phyloP scores from a whole-genome alignment of 2,113 vertebrate genomes.

The Himantopus leucocephalus region DNA sequence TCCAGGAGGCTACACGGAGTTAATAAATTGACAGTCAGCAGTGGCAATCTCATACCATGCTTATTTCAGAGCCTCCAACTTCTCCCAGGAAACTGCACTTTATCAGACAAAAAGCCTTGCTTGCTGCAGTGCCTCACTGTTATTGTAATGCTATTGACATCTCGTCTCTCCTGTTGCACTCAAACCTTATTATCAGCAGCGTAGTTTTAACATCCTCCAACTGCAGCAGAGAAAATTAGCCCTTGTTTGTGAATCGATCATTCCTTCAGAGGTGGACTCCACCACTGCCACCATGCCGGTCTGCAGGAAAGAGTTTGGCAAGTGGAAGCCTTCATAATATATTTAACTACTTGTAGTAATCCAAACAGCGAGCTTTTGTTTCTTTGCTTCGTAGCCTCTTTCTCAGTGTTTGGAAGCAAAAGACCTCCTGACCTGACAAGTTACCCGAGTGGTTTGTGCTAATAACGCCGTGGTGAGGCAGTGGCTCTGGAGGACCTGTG shows the following conservation, averaged over 20 bases:
- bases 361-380: not conserved
- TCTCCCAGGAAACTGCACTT: conserved; percentile 51
- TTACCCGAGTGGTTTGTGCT: not conserved
- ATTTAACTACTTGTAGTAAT: not conserved
- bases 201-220: not conserved
- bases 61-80: conserved; percentile 26
- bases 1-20: conserved; percentile 15
- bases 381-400: not conserved
- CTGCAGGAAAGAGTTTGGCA: not conserved
- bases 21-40: conserved; percentile 46
- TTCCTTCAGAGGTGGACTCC: not conserved
- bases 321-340: not conserved
- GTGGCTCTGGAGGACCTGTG: not conserved
- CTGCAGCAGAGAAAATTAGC: conserved; percentile 17
- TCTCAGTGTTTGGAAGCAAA: not conserved
- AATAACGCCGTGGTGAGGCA: not conserved
- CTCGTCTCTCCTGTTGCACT: conserved; percentile 4
- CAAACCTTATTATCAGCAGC: conserved; percentile 20
- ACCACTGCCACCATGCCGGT: not conserved
- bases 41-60: conserved; percentile 12
- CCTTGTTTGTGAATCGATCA: not conserved
- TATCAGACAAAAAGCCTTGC: conserved; percentile 34
- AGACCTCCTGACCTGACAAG: not conserved
- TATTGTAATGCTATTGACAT: conserved; percentile 49
- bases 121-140: conserved; percentile 24